Percentiles rank a stretch among this genome's conserved stretches.
Conservation (phyloP, 92 coral and sea anemone species). For the Palythoa grandiflora region DNA sequence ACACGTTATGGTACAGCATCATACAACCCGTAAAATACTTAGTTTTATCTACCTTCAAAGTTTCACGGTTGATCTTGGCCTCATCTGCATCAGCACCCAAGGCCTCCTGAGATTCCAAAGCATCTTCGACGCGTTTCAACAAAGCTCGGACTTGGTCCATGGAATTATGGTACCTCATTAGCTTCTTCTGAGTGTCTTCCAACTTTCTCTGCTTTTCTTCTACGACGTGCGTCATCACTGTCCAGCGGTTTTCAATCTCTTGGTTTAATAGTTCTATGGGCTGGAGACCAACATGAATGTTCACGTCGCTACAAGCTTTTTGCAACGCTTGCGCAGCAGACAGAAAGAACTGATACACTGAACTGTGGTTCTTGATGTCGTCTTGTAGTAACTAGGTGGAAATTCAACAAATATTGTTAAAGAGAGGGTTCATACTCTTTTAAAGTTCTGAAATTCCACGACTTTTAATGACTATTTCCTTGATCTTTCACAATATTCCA, state of each 20-base stretch:
- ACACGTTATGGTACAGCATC: neutral
- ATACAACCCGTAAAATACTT: neutral
- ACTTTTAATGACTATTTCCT: too few relatives aligned
- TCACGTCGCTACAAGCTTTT: conserved; percentile 72
- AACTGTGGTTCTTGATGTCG: conserved; percentile 88
- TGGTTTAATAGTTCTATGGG: conserved; percentile 79
- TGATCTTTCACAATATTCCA: too few relatives aligned
- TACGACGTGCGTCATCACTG: conserved; percentile 76
- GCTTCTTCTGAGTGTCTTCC: conserved; percentile 72
- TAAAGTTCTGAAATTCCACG: too few relatives aligned
- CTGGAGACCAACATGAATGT: conserved; percentile 84
- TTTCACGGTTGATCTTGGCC: conserved; percentile 77
- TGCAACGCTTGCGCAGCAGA: conserved; percentile 81
- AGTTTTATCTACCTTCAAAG: conserved; percentile 69
- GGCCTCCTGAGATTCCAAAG: conserved; percentile 66
- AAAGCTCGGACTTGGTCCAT: conserved; percentile 60
- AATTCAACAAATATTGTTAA: too few relatives aligned
- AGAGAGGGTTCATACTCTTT: neutral
- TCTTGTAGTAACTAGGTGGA: conserved; percentile 67
- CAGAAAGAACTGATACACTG: conserved; percentile 85
- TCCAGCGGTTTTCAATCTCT: conserved; percentile 91
- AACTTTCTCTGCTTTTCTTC: conserved; percentile 72
- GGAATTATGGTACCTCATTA: conserved; percentile 65
- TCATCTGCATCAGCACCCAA: conserved; percentile 79
- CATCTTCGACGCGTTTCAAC: conserved; percentile 71